Conservation (phyloP, 2,113 vertebrate genomes). For the Lampris incognitus region DNA sequence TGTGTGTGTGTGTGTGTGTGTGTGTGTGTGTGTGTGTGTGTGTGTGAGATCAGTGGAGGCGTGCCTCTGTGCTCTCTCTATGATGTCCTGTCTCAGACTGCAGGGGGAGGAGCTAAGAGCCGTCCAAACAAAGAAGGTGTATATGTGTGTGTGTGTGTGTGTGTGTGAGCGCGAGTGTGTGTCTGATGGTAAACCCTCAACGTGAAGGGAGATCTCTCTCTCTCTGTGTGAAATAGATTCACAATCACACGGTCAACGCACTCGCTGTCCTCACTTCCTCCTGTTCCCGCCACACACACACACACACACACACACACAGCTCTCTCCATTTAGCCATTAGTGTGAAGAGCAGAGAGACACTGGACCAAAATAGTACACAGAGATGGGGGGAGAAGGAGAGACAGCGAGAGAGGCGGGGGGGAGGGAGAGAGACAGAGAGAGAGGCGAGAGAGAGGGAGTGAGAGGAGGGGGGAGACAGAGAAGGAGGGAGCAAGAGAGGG, state of each 20-base stretch:
- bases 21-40: slow-evolving; percentile 20
- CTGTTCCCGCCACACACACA: slow-evolving; percentile 9
- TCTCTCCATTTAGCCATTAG: background rate
- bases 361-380: background rate
- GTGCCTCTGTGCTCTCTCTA: slow-evolving; percentile 45
- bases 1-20: slow-evolving; percentile 17
- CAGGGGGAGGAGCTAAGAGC: slow-evolving; percentile 74
- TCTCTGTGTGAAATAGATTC: too few relatives aligned
- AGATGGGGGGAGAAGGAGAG: background rate
- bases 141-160: slow-evolving; percentile 31
- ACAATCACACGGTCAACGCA: too few relatives aligned
- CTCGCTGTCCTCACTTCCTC: slow-evolving; percentile 34
- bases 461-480: too few relatives aligned
- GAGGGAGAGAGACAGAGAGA: background rate
- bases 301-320: background rate
- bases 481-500: background rate
- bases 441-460: background rate
- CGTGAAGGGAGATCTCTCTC: too few relatives aligned
- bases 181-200: background rate
- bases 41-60: slow-evolving; percentile 36
- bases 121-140: slow-evolving; percentile 74
- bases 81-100: slow-evolving; percentile 62
- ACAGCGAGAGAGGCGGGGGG: background rate
- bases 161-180: slow-evolving; percentile 3
- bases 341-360: background rate